Base-by-base conservation (phyloP, 1,140 invertebrate genomes). In the Drosophila rhopaloa region DNA sequence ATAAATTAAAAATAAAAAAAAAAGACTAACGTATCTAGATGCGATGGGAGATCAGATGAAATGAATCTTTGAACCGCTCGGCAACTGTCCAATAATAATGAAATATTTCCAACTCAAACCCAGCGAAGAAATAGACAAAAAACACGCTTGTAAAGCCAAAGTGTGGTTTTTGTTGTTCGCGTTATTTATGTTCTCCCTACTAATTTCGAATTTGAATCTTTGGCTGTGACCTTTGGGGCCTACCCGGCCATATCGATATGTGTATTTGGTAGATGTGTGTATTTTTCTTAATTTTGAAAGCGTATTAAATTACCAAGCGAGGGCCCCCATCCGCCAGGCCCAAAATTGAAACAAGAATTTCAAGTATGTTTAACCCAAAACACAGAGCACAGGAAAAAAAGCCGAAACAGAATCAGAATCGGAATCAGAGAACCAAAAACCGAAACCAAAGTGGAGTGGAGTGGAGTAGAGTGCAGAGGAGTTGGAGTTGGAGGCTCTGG, bases 11-110 rank as follows among this genome's bases (percentile, higher is more conserved):
- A 71, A 41, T 35, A 40, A 44, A 55, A 56, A 55, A 56, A 46
- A 50, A 41, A 13, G 57, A 50, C 46, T 9, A 53, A 14, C 41
- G 44, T 29, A 38, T 57, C 43, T 48, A 57, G 59, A 50, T 41
- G 53, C 13, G 9, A 55, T 75, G 46, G 73, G 44, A 81, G 81
- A 88, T 88, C 75, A 79, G 48, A 72, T 77, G 82, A 81, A 63
- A 60, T 47, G 66, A 63, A 58, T 71, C 58, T 68, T 8, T 24
- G 48, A 57, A 44, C 61, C 67, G 68, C 74, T 89, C 82, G 61
- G 65, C 81, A 80, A 82, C 88, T 91, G 88, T 91, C 88, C 78
- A 81, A 91, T 91, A 91, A 88, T 91, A 91, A 91, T 91, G 88
- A 91, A 91, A 91, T 91, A 91, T 91, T 77, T 75, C 63, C 68